A percentile compares a stretch with the other conserved stretches of the same genome.
Conservation (phyloP, 1,140 invertebrate species). For the Danaus plexippus region DNA sequence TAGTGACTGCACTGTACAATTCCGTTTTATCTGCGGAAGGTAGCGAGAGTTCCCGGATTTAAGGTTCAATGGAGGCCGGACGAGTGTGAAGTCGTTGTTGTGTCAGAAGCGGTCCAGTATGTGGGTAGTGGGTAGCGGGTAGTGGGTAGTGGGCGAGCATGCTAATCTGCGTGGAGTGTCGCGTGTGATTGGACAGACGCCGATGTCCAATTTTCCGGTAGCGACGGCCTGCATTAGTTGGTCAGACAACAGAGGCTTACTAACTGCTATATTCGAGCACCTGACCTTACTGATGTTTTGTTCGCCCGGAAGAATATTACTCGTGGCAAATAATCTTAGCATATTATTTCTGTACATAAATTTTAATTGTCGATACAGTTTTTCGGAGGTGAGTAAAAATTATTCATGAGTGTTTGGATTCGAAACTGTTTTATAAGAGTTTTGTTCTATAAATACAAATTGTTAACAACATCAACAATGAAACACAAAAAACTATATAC, state of each 20-base stretch:
- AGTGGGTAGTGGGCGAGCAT: conserved; percentile 45
- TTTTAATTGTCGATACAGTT: too few relatives aligned
- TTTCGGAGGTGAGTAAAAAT: too few relatives aligned
- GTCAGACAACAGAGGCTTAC: conserved; percentile 48
- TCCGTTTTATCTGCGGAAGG: conserved; percentile 38
- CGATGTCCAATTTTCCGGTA: conserved; percentile 68
- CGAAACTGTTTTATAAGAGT: too few relatives aligned
- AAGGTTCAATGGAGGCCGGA: conserved; percentile 50
- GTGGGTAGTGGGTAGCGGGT: conserved; percentile 8
- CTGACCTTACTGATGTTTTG: conserved; percentile 14
- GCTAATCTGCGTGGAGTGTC: conserved; percentile 68
- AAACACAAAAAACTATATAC: conserved; percentile 24
- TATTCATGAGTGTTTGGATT: too few relatives aligned
- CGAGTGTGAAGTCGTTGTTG: conserved; percentile 49
- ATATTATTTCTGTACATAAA: too few relatives aligned
- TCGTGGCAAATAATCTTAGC: too few relatives aligned
- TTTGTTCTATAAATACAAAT: conserved; percentile 5
- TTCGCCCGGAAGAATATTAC: too few relatives aligned
- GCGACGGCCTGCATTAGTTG: conserved; percentile 52
- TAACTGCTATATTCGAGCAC: conserved; percentile 40
- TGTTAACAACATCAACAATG: conserved; percentile 10
- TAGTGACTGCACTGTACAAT: conserved; percentile 41
- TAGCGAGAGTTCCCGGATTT: conserved; percentile 27
- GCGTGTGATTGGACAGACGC: conserved; percentile 66
- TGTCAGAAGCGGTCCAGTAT: conserved; percentile 25